Conservation (phyloP, 1,140 invertebrate species). For the Anoplophora glabripennis region DNA sequence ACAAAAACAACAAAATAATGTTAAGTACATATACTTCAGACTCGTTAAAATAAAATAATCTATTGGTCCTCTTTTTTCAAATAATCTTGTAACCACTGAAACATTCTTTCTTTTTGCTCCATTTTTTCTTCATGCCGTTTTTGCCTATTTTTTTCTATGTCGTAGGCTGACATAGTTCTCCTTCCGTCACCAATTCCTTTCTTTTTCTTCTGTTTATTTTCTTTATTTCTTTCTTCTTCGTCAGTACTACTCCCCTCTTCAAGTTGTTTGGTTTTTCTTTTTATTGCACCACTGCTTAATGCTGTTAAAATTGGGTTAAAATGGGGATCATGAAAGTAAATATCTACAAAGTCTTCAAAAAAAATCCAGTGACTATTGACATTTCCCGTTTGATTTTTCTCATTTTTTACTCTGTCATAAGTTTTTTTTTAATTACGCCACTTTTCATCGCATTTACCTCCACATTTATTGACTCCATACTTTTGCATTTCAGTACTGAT, state of each 20-base stretch:
- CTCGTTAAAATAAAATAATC: too few relatives aligned
- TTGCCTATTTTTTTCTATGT: neutral
- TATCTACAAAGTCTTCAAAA: neutral
- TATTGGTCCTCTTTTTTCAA: neutral
- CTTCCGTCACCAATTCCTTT: neutral
- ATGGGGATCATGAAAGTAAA: too few relatives aligned
- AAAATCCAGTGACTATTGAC: neutral
- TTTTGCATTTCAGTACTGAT: neutral
- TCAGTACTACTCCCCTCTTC: neutral
- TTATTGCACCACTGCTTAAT: neutral
- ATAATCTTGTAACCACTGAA: neutral
- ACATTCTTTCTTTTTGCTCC: neutral
- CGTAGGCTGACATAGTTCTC: neutral
- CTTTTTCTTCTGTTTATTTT: slow-evolving; percentile 1
- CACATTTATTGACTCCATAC: neutral
- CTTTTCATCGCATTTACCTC: neutral
- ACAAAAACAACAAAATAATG: neutral
- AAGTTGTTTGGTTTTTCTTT: neutral
- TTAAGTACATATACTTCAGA: too few relatives aligned
- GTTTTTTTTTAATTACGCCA: neutral
- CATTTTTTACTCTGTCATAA: too few relatives aligned
- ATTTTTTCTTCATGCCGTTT: neutral
- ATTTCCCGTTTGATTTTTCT: neutral
- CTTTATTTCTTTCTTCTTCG: too few relatives aligned
- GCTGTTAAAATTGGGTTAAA: neutral